Evolutionary conservation across 2,888 invertebrate species (phyloP), one percentile per base, ranked within the genome.

Genomic region (Empis stercorea): DNA sequence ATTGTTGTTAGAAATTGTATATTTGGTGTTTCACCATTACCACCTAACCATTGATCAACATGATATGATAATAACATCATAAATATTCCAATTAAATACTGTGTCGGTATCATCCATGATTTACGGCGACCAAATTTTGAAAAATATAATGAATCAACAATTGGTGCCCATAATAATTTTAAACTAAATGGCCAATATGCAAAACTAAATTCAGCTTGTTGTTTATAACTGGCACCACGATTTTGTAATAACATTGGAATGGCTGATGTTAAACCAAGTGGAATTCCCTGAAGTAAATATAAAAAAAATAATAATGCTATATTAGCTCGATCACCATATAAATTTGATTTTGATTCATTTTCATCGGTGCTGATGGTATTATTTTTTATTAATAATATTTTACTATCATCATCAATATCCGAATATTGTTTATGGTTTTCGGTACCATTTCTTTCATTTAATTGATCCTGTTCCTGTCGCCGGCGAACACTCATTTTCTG

Each of bases 111-210:
- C 14, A 99, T 76, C 91, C 91, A 91, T 7, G 88, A 91, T 73
- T 99, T 99, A 50, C 99, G 73, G 20, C 97, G 75, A 1, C 99
- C 99, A 69, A 97, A 85, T 52, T 77, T 72, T 10, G 78, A 72
- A 54, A 82, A 80, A 65, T 86, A 99, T 42, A 94, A 65, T 1
- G 95, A 86, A 71, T 99, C 99, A 5, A 99, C 96, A 55, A 99
- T 79, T 2, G 99, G 99, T 0, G 99, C 99, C 99, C 99, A 99
- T 48, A 99, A 64, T 40, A 99, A 71, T 68, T 99, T 99, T 40
- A 97, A 70, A 65, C 82, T 82, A 59, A 87, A 88, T 0, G 94
- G 94, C 93, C 94, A 95, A 58, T 82, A 82, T 1, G 88, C 91
- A 62, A 94, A 87, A 71, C 95, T 95, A 66, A 94, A 88, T 65